Percentiles rank a stretch among this genome's conserved stretches.
Evolutionary conservation across 2,113 vertebrate genomes (phyloP).

Genomic region (Megaceryle torquata): DNA sequence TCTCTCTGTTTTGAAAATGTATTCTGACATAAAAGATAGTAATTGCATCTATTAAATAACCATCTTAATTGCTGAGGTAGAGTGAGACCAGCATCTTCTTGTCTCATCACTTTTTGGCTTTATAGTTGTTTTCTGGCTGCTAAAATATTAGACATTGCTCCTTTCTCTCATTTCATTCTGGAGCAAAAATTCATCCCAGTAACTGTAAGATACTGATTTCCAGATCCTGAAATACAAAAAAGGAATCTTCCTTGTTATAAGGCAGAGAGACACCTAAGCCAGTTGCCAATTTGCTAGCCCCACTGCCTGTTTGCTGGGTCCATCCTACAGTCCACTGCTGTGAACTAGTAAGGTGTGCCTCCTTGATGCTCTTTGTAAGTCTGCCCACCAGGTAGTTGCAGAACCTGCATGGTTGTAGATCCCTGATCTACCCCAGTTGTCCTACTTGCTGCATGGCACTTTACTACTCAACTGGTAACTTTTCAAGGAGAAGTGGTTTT

Average conservation of each 20-base stretch:
- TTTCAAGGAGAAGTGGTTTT: neutral
- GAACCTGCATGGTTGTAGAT: neutral
- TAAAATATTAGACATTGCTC: neutral
- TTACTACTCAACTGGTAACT: neutral
- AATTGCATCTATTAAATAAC: neutral
- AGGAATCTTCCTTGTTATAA: neutral
- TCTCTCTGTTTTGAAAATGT: neutral
- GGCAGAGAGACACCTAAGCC: neutral
- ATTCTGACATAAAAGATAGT: neutral
- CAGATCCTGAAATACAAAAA: neutral
- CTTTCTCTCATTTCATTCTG: neutral
- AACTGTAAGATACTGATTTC: neutral
- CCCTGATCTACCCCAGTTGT: neutral
- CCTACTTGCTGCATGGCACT: neutral
- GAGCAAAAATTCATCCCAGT: neutral
- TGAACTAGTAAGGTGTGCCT: neutral
- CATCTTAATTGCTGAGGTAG: neutral
- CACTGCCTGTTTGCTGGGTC: neutral
- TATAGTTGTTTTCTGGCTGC: neutral
- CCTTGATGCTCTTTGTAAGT: neutral
- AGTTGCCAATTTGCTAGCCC: neutral
- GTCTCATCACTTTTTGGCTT: neutral
- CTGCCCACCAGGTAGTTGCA: neutral
- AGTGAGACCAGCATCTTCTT: neutral
- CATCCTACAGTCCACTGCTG: neutral